A percentile compares a stretch with the other conserved stretches of the same genome.
phyloP scores from a whole-genome alignment of 1,140 invertebrate species.

The Diachasma alloeum region DNA sequence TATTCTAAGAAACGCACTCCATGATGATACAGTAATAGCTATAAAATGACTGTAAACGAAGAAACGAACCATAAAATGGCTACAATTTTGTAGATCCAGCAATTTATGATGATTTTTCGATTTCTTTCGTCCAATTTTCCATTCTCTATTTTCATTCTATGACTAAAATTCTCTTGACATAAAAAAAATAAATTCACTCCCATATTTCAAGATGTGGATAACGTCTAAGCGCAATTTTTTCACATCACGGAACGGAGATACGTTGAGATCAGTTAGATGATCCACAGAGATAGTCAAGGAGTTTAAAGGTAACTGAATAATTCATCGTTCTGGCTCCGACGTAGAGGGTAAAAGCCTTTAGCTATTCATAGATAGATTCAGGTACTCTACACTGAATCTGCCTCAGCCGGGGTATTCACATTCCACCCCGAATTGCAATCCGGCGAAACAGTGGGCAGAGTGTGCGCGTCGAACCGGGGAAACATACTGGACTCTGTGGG shows the following conservation, averaged over 20 bases:
- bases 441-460: conserved; percentile 14
- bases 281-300: conserved; percentile 7
- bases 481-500: not conserved
- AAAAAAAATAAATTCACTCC: not conserved
- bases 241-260: not conserved
- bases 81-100: too few species aligned
- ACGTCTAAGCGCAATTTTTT: not conserved
- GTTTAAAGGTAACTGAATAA: conserved; percentile 11
- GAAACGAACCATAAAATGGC: too few species aligned
- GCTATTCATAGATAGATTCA: conserved; percentile 2
- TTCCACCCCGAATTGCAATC: conserved; percentile 13
- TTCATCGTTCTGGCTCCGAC: not conserved
- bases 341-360: conserved; percentile 8
- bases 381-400: not conserved
- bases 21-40: too few species aligned
- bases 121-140: not conserved
- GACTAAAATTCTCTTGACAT: not conserved
- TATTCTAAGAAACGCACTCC: too few species aligned
- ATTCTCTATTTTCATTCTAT: not conserved
- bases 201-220: not conserved
- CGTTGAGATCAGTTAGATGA: conserved; percentile 1
- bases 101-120: too few species aligned
- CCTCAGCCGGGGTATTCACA: not conserved
- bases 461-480: conserved; percentile 18
- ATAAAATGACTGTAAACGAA: too few species aligned